Evolutionary conservation across 2,113 vertebrate genomes (phyloP).

Genomic region (Emydura subglobosa): DNA sequence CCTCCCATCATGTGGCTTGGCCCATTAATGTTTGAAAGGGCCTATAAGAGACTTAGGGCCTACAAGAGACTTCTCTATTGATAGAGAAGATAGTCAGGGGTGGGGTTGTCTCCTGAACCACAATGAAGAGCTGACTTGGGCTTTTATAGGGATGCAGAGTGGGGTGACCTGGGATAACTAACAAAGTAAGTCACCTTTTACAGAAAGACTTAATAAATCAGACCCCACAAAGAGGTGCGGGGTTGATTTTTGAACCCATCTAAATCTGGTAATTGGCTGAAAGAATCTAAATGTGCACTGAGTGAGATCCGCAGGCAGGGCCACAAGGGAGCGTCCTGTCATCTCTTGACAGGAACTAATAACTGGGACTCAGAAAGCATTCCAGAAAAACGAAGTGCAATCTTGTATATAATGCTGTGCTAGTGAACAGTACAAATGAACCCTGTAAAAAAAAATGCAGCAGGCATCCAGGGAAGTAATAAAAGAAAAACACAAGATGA

Average conservation of each 20-base stretch:
- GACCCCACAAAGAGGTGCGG: not conserved
- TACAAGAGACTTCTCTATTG: not conserved
- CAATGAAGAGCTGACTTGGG: not conserved
- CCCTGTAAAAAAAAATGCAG: not conserved
- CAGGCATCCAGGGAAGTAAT: rapidly evolving
- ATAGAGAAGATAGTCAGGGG: not conserved
- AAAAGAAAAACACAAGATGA: not conserved
- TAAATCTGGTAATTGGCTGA: not conserved
- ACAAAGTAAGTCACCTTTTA: not conserved
- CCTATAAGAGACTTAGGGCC: too few relatives aligned
- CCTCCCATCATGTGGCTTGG: not conserved
- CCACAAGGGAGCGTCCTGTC: not conserved
- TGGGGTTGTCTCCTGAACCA: not conserved
- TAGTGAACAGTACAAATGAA: not conserved
- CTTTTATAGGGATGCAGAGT: not conserved
- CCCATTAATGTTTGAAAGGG: not conserved
- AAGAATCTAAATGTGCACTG: not conserved
- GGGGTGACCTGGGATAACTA: too few relatives aligned
- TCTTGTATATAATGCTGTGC: not conserved
- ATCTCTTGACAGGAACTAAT: not conserved
- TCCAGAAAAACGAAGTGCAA: not conserved
- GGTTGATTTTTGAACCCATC: not conserved
- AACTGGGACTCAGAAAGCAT: not conserved
- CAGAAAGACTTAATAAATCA: not conserved
- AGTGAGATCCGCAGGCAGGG: not conserved